Conservation (phyloP, 2,113 vertebrate genomes). For the Sphyrna mokarran region DNA sequence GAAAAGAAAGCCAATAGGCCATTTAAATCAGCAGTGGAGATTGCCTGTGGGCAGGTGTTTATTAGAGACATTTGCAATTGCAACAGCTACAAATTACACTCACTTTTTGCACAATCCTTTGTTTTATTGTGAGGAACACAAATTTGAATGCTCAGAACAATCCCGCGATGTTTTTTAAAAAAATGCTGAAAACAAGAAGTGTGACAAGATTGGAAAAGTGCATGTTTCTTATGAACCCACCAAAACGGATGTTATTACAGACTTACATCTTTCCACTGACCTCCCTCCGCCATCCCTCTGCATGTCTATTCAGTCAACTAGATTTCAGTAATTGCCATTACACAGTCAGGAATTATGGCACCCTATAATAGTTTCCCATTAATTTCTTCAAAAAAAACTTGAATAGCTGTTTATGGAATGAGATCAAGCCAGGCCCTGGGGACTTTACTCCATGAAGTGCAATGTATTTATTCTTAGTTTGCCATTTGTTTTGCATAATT, state of each 20-base stretch:
- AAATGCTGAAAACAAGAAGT: background rate
- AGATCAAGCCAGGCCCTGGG: background rate
- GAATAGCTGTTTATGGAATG: conserved; percentile 1
- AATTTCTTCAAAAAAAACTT: conserved; percentile 19
- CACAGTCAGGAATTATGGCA: background rate
- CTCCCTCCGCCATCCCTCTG: background rate
- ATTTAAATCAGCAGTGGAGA: background rate
- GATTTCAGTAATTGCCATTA: background rate
- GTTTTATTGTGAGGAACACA: background rate
- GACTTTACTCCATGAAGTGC: conserved; percentile 10
- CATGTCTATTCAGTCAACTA: background rate
- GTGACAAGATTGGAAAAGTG: background rate
- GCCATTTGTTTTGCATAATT: conserved; percentile 55
- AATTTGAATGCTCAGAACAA: background rate
- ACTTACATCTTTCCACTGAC: background rate
- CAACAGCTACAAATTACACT: background rate
- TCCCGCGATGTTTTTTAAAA: background rate
- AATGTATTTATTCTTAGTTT: conserved; percentile 34
- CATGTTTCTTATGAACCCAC: background rate
- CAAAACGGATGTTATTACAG: background rate
- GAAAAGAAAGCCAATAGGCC: background rate
- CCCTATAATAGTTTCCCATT: background rate
- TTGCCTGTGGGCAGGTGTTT: background rate
- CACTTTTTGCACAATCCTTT: background rate
- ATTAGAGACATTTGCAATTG: background rate